Conservation (phyloP, 1,140 invertebrate genomes). For the Chrysopa pallens region DNA sequence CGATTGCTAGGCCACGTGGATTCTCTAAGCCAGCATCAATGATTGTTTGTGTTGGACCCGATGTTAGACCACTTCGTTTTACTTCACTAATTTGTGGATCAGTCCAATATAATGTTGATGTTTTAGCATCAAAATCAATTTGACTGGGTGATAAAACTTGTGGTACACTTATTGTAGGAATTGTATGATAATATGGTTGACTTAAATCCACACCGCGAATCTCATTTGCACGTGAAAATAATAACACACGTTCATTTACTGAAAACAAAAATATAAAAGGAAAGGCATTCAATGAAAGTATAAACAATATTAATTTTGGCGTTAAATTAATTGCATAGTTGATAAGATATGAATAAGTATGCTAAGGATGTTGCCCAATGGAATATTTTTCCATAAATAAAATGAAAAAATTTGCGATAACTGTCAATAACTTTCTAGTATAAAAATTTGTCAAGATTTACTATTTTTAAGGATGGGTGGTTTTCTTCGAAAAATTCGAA, state of each 20-base stretch:
- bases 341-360: no score
- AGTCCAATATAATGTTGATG: conserved; percentile 58
- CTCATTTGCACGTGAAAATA: conserved; percentile 55
- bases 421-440: no score
- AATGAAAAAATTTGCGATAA: no score
- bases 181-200: conserved; percentile 54
- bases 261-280: conserved; percentile 12
- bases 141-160: conserved; percentile 41
- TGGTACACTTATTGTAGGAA: conserved; percentile 54
- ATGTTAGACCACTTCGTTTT: conserved; percentile 45
- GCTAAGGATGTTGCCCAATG: no score
- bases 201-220: conserved; percentile 67
- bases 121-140: conserved; percentile 47
- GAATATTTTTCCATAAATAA: no score
- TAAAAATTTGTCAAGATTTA: no score
- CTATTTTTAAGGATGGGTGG: no score
- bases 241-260: conserved; percentile 57
- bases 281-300: no score
- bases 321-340: no score
- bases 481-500: no score
- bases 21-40: conserved; percentile 50
- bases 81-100: conserved; percentile 59
- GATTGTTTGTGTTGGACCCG: conserved; percentile 44
- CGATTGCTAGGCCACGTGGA: conserved; percentile 40
- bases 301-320: no score